Evolutionary conservation across 2,888 invertebrate genomes (phyloP).

Genomic region (Caenorhabditis uteleia): DNA sequence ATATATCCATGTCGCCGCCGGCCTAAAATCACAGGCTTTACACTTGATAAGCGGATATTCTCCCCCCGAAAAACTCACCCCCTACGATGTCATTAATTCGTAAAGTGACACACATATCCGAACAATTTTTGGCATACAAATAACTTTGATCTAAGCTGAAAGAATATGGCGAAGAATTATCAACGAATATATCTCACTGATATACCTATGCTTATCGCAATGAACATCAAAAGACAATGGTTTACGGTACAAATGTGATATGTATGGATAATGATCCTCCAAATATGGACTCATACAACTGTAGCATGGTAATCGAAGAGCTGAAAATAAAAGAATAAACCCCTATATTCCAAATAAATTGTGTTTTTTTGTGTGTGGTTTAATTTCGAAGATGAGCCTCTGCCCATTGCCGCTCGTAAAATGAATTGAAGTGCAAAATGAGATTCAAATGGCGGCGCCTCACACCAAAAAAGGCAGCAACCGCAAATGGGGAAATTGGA

Average conservation of each 20-base stretch:
- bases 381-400: too few relatives aligned
- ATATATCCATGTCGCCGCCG: conserved; percentile 64
- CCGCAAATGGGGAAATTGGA: too few relatives aligned
- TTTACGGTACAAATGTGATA: conserved; percentile 62
- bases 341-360: too few relatives aligned
- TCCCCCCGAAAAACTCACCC: conserved; percentile 41
- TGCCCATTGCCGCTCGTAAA: too few relatives aligned
- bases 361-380: too few relatives aligned
- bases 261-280: conserved; percentile 65
- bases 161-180: conserved; percentile 6
- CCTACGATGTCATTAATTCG: conserved; percentile 67
- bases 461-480: too few relatives aligned
- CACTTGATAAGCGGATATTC: not conserved
- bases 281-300: conserved; percentile 68
- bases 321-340: too few relatives aligned
- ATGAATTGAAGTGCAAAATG: too few relatives aligned
- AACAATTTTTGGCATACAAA: conserved; percentile 63
- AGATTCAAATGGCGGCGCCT: too few relatives aligned
- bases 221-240: conserved; percentile 63
- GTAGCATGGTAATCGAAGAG: conserved; percentile 65
- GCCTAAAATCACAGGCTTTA: conserved; percentile 48
- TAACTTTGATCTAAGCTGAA: conserved; percentile 62
- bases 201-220: conserved; percentile 62
- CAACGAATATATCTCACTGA: not conserved
- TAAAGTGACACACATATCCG: conserved; percentile 67